Percentiles rank a stretch among this genome's conserved stretches.
These are phyloP conservation scores for Calycopis cecrops DNA, from an alignment of 1,140 invertebrate species.

Conservation along the genomic window DNA sequence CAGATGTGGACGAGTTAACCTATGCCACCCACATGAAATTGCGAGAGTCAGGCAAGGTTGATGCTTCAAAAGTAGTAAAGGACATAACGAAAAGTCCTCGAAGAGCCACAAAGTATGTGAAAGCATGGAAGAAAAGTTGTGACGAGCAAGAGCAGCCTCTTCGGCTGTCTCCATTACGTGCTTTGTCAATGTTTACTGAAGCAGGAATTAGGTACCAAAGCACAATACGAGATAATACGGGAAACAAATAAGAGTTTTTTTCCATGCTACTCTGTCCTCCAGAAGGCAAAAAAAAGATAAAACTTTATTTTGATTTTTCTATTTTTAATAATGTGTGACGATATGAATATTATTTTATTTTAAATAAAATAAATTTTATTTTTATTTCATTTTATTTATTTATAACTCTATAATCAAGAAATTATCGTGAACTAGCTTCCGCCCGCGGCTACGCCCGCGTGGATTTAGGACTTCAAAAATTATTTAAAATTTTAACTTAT, in stretches of 20 bases:
- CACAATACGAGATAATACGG: slow-evolving; percentile 23
- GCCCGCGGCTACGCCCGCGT: too few relatives aligned
- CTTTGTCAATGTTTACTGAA: not conserved
- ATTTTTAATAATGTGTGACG: too few relatives aligned
- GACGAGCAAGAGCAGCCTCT: slow-evolving; percentile 22
- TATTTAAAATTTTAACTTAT: too few relatives aligned
- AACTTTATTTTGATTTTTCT: too few relatives aligned
- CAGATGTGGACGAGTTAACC: slow-evolving; percentile 21
- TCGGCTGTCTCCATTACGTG: not conserved
- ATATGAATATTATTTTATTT: too few relatives aligned
- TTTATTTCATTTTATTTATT: too few relatives aligned
- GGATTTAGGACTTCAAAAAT: too few relatives aligned
- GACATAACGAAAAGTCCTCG: slow-evolving; percentile 15
- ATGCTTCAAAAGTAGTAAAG: slow-evolving; percentile 24
- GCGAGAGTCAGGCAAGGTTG: slow-evolving; percentile 12
- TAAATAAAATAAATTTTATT: too few relatives aligned
- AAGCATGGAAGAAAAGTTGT: slow-evolving; percentile 5
- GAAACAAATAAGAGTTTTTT: slow-evolving; percentile 20
- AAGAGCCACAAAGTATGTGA: slow-evolving; percentile 14
- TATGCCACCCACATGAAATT: slow-evolving; percentile 32
- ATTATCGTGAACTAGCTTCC: too few relatives aligned
- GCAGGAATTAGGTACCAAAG: not conserved
- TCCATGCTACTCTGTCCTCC: slow-evolving; percentile 14
- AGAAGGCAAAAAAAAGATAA: too few relatives aligned
- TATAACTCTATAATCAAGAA: too few relatives aligned